These are phyloP conservation scores for Propithecus perrieri DNA, from an alignment of 2,797 vertebrate genomes.

Conservation along the genomic window DNA sequence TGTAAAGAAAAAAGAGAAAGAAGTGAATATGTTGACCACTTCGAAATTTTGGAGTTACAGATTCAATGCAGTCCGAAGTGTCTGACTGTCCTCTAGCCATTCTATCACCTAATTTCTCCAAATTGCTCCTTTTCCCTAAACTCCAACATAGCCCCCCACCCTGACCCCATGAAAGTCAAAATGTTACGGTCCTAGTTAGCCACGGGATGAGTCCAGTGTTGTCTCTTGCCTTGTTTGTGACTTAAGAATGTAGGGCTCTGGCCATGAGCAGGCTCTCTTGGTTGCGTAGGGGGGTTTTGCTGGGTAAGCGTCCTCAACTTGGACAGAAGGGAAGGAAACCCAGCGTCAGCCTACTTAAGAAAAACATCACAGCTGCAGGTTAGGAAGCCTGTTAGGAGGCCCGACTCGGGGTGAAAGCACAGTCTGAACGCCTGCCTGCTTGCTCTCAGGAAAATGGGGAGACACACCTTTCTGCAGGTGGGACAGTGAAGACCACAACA, in stretches of 20 bases:
- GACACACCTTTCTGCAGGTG: background rate
- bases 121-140: background rate
- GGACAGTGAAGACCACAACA: background rate
- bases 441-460: background rate
- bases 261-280: background rate
- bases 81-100: background rate
- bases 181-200: background rate
- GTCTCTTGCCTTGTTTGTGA: background rate
- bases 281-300: background rate
- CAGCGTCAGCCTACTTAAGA: background rate
- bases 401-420: background rate
- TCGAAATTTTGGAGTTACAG: background rate
- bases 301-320: background rate
- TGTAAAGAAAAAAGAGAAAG: conserved; percentile 78
- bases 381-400: background rate
- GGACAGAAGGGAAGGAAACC: background rate
- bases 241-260: background rate
- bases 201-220: background rate
- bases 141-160: background rate
- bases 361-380: background rate
- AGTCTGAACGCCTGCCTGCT: background rate
- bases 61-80: no score
- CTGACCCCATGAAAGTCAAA: background rate
- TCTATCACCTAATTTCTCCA: background rate
- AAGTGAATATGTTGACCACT: background rate